Evolutionary conservation across 23 tunicate species (phyloP).

Genomic region (Styela clava): DNA sequence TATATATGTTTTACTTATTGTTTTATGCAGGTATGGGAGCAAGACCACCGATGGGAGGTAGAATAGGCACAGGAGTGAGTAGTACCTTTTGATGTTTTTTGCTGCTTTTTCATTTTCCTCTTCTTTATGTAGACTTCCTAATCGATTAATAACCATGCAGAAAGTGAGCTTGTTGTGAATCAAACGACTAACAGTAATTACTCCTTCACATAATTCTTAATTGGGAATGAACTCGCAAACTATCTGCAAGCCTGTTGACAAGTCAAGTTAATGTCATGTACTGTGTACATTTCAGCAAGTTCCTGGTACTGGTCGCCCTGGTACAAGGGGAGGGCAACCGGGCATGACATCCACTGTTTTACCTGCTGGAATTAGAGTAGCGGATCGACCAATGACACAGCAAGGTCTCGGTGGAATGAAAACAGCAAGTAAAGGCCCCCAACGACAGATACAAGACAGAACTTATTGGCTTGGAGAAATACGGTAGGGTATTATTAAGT

Average conservation of each 20-base stretch:
- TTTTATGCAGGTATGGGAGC: conserved; percentile 2
- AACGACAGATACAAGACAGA: conserved; percentile 92
- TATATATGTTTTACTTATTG: too few relatives aligned
- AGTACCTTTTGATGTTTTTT: not conserved
- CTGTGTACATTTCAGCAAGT: not conserved
- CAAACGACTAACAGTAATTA: too few relatives aligned
- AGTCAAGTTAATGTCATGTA: not conserved
- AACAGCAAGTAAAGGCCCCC: conserved; percentile 73
- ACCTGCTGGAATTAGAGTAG: conserved; percentile 69
- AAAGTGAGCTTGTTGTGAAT: too few relatives aligned
- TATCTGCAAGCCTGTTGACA: not conserved
- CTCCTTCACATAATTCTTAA: not conserved
- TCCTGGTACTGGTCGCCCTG: conserved; percentile 80
- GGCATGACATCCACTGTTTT: conserved; percentile 57
- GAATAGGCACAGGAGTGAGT: conserved; percentile 6
- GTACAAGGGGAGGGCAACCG: conserved; percentile 70
- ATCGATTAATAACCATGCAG: not conserved
- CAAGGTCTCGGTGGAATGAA: conserved; percentile 95
- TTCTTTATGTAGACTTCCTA: not conserved
- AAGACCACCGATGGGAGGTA: conserved; percentile 1
- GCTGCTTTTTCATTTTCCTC: not conserved
- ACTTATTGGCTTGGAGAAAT: conserved; percentile 92
- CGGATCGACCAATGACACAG: conserved; percentile 96
- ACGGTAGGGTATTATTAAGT: too few relatives aligned
- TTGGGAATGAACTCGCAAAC: not conserved